A percentile compares a stretch with the other conserved stretches of the same genome.
Evolutionary conservation across 2,888 invertebrate genomes (phyloP).

Genomic region (Cremastobaeus sp.): DNA sequence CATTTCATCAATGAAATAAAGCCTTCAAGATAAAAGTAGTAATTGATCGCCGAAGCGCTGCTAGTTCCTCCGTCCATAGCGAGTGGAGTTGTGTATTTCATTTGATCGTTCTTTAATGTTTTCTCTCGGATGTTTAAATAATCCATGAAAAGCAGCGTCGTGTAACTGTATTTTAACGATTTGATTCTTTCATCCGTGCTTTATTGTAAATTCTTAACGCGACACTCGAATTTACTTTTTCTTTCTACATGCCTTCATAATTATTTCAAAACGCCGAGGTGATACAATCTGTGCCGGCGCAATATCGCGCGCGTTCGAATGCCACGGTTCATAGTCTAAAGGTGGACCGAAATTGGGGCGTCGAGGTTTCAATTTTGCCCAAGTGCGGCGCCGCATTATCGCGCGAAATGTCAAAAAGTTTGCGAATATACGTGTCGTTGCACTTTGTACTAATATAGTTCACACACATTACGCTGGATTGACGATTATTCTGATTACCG

Average conservation of each 20-base stretch:
- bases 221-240: background rate
- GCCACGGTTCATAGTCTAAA: too few species aligned
- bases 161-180: slow-evolving; percentile 18
- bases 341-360: background rate
- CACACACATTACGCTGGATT: slow-evolving; percentile 9
- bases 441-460: slow-evolving; percentile 10
- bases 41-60: background rate
- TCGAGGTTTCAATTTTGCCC: background rate
- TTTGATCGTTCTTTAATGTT: background rate
- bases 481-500: slow-evolving; percentile 39
- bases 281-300: too few species aligned
- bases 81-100: background rate
- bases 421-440: background rate
- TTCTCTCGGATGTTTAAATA: too few species aligned
- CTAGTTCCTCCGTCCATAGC: background rate
- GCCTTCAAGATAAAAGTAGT: slow-evolving; percentile 4
- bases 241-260: background rate
- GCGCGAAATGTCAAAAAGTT: background rate
- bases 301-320: too few species aligned
- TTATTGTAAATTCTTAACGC: slow-evolving; percentile 5
- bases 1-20: slow-evolving; percentile 13
- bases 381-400: slow-evolving; percentile 3
- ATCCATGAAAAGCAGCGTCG: background rate
- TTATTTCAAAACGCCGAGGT: slow-evolving; percentile 1
- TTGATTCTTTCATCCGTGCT: slow-evolving; percentile 10